phyloP scores from a whole-genome alignment of 2,797 vertebrate genomes.

The Leptodactylus fallax region DNA sequence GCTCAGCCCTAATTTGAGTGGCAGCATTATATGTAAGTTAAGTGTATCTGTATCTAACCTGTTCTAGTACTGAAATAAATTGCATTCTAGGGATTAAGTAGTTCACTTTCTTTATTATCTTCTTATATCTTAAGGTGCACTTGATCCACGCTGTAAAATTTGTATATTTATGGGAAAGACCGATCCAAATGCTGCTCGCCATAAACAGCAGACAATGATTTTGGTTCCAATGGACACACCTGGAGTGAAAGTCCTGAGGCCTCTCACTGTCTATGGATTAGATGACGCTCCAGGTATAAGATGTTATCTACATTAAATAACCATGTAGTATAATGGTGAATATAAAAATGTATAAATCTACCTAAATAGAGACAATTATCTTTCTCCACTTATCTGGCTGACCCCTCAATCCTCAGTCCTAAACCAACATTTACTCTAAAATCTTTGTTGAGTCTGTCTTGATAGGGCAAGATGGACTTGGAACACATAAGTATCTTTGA shows the following conservation, averaged over 20 bases:
- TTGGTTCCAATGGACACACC: constrained; percentile 70
- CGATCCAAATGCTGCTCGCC: constrained; percentile 67
- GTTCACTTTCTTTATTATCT: background rate
- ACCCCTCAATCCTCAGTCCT: no score
- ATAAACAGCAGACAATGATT: constrained; percentile 72
- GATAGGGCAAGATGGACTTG: no score
- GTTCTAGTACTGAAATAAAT: no score
- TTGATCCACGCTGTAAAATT: constrained; percentile 71
- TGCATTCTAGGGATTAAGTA: background rate
- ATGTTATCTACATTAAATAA: background rate
- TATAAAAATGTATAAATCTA: no score
- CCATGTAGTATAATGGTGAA: background rate
- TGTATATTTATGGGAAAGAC: constrained; percentile 75
- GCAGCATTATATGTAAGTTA: no score
- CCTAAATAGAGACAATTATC: no score
- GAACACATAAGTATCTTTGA: no score
- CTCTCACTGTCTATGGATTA: constrained; percentile 68
- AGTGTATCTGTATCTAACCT: no score
- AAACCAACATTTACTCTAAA: no score
- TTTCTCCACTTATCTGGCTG: no score
- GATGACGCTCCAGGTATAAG: constrained; percentile 66
- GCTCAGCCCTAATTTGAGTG: no score
- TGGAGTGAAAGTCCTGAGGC: constrained; percentile 68
- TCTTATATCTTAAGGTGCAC: constrained; percentile 62
- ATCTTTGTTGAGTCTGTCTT: no score